Evolutionary conservation across 1,140 invertebrate genomes (phyloP), one percentile per base, ranked within the genome.

Genomic region (Coelopa frigida): DNA sequence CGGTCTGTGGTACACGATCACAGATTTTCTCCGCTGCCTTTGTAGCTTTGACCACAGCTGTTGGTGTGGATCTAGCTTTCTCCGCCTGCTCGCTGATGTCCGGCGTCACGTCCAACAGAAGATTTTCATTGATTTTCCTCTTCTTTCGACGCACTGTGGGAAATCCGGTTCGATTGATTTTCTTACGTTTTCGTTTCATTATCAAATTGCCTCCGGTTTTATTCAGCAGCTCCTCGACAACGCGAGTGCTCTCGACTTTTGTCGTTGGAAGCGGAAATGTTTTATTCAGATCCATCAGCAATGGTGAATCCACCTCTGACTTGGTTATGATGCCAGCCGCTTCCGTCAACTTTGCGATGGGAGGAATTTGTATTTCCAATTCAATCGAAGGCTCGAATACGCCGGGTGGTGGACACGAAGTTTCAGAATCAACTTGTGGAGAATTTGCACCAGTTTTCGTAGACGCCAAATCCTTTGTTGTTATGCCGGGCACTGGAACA

Each of bases 101-200:
- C 20, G 39, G 50, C 14, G 27, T 38, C 5, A 37, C 48, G 20
- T 48, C 48, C 8, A 27, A n/a, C 3, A 27, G 6, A 11, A 42
- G 6, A 54, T 58, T 12, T 52, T 45, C 42, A 32, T 37, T 65
- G 17, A 64, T 52, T 64, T 83, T 86, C 56, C 87, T 86, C 61
- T 89, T 90, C 61, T 89, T 92, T 54, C 84, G 87, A 54, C 88
- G 87, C 14, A 86, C 72, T 14, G 79, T 85, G 0, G 89, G 89
- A 68, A 92, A 92, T 6, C 88, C 89, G 10, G 89, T 92, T 53
- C 86, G 75, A 64, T 92, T 93, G 11, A 85, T 82, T 68, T 88
- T 83, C 39, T 86, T 80, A 41, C 87, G 77, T 46, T 83, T 76
- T 7, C 78, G 71, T 63, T 84, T 83, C 51, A 84, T 80, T 54